phyloP scores from a whole-genome alignment of 2,797 vertebrate species.

The Merluccius polli region DNA sequence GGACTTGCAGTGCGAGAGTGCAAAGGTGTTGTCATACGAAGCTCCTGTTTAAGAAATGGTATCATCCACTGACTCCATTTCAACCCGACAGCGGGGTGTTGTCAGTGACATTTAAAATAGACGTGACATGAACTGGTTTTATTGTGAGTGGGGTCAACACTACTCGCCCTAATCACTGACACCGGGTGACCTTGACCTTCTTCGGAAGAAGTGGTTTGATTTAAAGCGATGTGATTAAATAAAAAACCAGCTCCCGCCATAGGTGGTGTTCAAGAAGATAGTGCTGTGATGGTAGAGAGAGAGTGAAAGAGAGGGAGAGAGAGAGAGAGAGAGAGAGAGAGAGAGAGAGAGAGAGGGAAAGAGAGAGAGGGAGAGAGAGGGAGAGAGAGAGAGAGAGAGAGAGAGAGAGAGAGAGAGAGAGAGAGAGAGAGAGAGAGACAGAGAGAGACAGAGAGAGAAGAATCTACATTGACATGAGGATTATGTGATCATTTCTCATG shows the following conservation, averaged over 20 bases:
- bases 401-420: not conserved
- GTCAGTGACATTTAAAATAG: not conserved
- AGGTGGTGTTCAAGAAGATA: not conserved
- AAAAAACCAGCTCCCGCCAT: not conserved
- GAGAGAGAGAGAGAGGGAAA: not conserved
- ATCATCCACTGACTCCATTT: not conserved
- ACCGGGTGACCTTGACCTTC: not conserved
- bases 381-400: too few species aligned
- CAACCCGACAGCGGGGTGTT: not conserved
- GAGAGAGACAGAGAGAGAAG: not conserved
- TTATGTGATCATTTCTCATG: not conserved
- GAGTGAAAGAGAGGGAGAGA: not conserved
- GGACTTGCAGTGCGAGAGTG: not conserved
- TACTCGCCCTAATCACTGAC: not conserved
- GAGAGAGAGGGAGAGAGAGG: too few species aligned
- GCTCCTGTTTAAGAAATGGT: not conserved
- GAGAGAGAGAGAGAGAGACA: not conserved
- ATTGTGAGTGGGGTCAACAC: slow-evolving; percentile 14
- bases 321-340: not conserved
- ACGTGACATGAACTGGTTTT: not conserved
- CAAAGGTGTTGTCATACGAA: not conserved
- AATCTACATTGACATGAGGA: not conserved
- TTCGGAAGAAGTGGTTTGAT: not conserved
- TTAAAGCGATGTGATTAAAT: not conserved
- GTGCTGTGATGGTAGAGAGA: not conserved